Conservation (phyloP, 1,140 invertebrate species). For the Linepithema humile region DNA sequence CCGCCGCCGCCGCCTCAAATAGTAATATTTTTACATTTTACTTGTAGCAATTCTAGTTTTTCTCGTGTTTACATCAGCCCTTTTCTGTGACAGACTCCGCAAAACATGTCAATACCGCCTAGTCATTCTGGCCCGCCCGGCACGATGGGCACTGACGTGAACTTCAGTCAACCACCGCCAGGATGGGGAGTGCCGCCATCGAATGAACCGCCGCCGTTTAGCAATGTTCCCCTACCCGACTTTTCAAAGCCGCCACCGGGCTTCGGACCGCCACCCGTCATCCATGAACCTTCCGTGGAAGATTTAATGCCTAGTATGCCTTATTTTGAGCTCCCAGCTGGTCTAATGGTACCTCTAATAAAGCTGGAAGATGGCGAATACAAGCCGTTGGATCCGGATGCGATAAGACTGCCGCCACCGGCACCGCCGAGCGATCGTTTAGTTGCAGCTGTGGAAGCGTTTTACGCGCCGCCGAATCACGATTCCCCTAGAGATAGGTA, state of each 20-base stretch:
- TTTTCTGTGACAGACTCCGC: constrained; percentile 63
- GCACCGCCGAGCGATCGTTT: constrained; percentile 96
- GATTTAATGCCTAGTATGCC: constrained; percentile 95
- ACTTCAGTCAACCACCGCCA: constrained; percentile 86
- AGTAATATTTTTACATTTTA: constrained; percentile 60
- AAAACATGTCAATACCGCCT: constrained; percentile 68
- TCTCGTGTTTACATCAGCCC: not conserved
- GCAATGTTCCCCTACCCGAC: constrained; percentile 88
- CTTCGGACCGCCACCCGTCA: constrained; percentile 86
- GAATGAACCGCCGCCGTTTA: constrained; percentile 78
- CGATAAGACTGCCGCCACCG: constrained; percentile 95
- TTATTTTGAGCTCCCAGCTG: constrained; percentile 98
- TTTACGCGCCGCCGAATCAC: constrained; percentile 96
- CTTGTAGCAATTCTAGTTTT: constrained; percentile 25
- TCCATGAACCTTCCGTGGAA: constrained; percentile 85
- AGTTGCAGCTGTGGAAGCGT: constrained; percentile 96
- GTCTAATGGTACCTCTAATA: constrained; percentile 96
- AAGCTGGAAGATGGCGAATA: constrained; percentile 97
- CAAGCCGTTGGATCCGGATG: constrained; percentile 94
- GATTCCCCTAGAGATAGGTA: constrained; percentile 97
- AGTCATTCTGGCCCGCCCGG: constrained; percentile 68
- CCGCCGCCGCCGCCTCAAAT: constrained; percentile 73
- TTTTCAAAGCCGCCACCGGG: constrained; percentile 94
- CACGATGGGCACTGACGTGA: constrained; percentile 77
- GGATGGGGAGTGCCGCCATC: constrained; percentile 80